Evolutionary conservation across 1,140 invertebrate species (phyloP).

Genomic region (Ooceraea biroi): DNA sequence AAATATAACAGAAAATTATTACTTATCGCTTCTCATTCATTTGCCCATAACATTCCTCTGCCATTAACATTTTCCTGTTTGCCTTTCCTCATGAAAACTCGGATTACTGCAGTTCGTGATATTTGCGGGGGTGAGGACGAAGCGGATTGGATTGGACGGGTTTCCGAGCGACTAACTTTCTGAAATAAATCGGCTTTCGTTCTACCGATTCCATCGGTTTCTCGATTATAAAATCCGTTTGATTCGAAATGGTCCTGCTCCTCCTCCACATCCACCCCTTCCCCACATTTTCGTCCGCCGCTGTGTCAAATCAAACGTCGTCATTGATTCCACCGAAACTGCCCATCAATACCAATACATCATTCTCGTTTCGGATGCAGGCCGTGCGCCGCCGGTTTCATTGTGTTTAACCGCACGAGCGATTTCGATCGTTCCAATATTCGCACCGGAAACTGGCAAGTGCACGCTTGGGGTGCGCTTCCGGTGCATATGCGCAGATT

Average conservation of each 20-base stretch:
- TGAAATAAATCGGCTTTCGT: conserved; percentile 1
- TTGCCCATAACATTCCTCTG: background rate
- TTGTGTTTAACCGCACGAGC: conserved; percentile 29
- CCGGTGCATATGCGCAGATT: background rate
- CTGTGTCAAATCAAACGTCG: conserved; percentile 10
- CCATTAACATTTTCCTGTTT: background rate
- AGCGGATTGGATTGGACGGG: background rate
- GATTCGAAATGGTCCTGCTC: background rate
- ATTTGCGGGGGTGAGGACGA: background rate
- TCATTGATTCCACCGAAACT: conserved; percentile 26
- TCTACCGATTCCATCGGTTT: background rate
- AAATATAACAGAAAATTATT: too few species aligned
- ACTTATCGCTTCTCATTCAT: too few species aligned
- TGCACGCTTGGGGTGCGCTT: background rate
- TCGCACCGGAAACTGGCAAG: conserved; percentile 5
- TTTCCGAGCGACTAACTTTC: background rate
- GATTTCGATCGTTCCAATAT: conserved; percentile 46
- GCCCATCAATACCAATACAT: background rate
- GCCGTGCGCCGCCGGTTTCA: background rate
- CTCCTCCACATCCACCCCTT: too few species aligned
- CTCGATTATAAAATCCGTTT: conserved; percentile 8
- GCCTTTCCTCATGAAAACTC: background rate
- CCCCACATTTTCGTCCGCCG: background rate
- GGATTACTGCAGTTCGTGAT: conserved; percentile 1
- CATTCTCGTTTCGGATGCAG: background rate